Evolutionary conservation across 2,888 invertebrate species (phyloP).

Genomic region (Campoplex capitator): DNA sequence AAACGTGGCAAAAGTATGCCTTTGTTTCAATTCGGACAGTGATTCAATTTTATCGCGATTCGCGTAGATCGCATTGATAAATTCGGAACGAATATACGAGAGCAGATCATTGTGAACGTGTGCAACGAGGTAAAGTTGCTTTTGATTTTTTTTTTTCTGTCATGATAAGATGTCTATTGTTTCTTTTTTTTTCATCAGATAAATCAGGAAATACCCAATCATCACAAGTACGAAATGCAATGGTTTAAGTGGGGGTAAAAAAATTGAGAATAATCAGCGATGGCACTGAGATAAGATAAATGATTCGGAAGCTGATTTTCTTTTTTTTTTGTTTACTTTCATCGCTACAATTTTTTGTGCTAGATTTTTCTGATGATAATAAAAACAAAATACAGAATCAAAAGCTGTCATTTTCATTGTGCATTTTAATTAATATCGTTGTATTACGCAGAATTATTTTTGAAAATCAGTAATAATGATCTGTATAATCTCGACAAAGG

Average conservation of each 20-base stretch:
- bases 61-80: conserved; percentile 20
- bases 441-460: neutral
- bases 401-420: no score
- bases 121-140: neutral
- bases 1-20: neutral
- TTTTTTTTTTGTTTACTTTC: neutral
- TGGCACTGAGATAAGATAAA: neutral
- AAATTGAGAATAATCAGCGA: neutral
- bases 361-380: neutral
- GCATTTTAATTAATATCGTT: neutral
- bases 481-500: neutral
- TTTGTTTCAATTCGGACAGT: neutral
- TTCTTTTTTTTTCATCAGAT: neutral
- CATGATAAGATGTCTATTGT: neutral
- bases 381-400: neutral
- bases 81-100: neutral
- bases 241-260: neutral
- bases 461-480: neutral
- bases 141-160: neutral
- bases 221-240: neutral
- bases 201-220: neutral
- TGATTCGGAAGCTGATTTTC: neutral
- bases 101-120: neutral
- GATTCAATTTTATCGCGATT: neutral
- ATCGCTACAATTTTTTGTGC: neutral